phyloP scores from a whole-genome alignment of 2,113 vertebrate genomes.

The Cathartes aura region DNA sequence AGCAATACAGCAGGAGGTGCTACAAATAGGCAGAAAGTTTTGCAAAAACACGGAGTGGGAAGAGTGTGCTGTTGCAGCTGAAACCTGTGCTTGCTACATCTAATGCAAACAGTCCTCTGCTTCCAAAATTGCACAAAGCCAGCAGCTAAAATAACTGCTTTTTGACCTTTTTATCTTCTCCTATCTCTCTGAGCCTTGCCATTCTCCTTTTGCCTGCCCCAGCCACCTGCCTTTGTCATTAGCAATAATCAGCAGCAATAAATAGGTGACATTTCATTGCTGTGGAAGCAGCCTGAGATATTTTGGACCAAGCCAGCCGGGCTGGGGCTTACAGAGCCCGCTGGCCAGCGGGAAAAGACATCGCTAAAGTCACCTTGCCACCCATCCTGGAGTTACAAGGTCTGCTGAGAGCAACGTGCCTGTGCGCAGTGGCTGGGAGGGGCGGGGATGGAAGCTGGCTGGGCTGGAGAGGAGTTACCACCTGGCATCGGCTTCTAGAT shows the following conservation, averaged over 20 bases:
- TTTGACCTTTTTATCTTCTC: constrained; percentile 44
- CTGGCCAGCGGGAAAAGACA: neutral
- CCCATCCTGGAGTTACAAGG: neutral
- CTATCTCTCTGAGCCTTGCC: neutral
- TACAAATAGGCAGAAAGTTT: constrained; percentile 70
- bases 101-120: constrained; percentile 38
- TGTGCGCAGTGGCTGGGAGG: neutral
- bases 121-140: constrained; percentile 32
- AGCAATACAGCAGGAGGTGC: constrained; percentile 69
- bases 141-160: constrained; percentile 22
- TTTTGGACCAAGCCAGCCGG: neutral
- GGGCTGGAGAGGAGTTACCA: neutral
- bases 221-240: constrained; percentile 48
- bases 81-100: constrained; percentile 46
- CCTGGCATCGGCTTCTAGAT: neutral
- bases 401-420: neutral
- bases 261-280: constrained; percentile 43
- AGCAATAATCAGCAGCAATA: constrained; percentile 46
- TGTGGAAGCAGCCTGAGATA: constrained; percentile 23
- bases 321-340: neutral
- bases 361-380: neutral
- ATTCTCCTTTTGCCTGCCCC: neutral
- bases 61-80: constrained; percentile 53
- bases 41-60: constrained; percentile 64
- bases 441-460: neutral